Evolutionary conservation across 1,140 invertebrate species (phyloP), one percentile per base, ranked within the genome.

Genomic region (Sminthurinus signatus): DNA sequence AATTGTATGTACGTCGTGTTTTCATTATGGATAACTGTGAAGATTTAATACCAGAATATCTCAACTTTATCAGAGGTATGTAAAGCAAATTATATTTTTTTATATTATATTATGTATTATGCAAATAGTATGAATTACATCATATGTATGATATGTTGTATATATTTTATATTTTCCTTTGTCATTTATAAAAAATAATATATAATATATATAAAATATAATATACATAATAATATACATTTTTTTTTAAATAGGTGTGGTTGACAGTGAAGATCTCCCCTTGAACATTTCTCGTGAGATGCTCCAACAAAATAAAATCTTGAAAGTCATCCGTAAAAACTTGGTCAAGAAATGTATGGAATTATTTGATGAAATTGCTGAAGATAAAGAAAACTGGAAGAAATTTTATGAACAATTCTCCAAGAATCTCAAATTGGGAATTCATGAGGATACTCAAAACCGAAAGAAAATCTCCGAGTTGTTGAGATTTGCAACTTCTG

Each of bases 21-120:
- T 98, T 98, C 82, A 98, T 99, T 76, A 98, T 98, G 94, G 96
- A 99, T 78, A 98, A 98, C 78, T 98, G 94, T 75, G 94, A 98
- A 76, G 95, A 98, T 72, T 80, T 99, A 15, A 98, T 99, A 74
- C 96, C 96, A 0, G 94, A 98, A 75, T 99, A 98, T 76, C 81
- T 98, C 60, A 96, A 95, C 81, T 98, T 96, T 80, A 87, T 97
- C 72, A 91, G 89, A 77, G 96, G 68, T 69, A 55, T 44, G 64
- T 28, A n/a, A n/a, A n/a, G n/a, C n/a, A n/a, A n/a, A n/a, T n/a
- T n/a, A n/a, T n/a, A n/a, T n/a, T 44, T 27, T 21, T 2, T n/a
- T 39, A n/a, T 43, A 29, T 42, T 42, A 12, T n/a, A 10, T 42
- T 42, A n/a, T 10, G 10, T 10, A n/a, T n/a, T 42, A 42, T 12